These are phyloP conservation scores for Phalacrocorax aristotelis DNA, from an alignment of 2,113 vertebrate species.

Conservation along the genomic window DNA sequence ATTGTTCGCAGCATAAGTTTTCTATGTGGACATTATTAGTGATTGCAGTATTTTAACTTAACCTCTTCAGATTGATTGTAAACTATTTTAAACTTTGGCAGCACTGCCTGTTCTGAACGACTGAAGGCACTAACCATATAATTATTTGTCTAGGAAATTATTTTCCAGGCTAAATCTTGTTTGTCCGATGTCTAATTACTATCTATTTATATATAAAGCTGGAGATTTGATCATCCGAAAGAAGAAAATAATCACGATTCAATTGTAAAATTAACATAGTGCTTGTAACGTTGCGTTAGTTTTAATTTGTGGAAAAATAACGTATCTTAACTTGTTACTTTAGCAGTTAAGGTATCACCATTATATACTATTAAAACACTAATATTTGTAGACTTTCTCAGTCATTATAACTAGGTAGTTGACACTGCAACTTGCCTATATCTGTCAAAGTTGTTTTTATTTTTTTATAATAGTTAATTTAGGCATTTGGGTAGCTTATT, in stretches of 20 bases:
- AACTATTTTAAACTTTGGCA: conserved; percentile 79
- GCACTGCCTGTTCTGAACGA: conserved; percentile 73
- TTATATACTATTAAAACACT: conserved; percentile 75
- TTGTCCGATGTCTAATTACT: conserved; percentile 75
- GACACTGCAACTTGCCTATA: conserved; percentile 80
- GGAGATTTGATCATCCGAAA: conserved; percentile 73
- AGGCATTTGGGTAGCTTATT: conserved; percentile 75
- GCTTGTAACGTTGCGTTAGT: conserved; percentile 75
- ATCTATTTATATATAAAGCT: conserved; percentile 74
- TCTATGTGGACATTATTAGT: conserved; percentile 82
- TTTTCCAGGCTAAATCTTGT: conserved; percentile 74
- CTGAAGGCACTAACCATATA: conserved; percentile 76
- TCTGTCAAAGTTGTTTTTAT: conserved; percentile 72
- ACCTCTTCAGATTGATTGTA: conserved; percentile 83
- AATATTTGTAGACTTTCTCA: conserved; percentile 80
- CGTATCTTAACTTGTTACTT: conserved; percentile 77
- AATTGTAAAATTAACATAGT: conserved; percentile 75
- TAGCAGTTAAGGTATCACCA: conserved; percentile 75
- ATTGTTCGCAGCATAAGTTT: conserved; percentile 83
- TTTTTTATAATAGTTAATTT: conserved; percentile 76
- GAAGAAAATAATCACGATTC: conserved; percentile 59
- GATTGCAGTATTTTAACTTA: conserved; percentile 86
- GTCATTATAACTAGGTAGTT: conserved; percentile 78
- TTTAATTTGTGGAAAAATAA: conserved; percentile 76
- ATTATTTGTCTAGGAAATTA: conserved; percentile 71